These are phyloP conservation scores for Crenuchus spilurus DNA, from an alignment of 2,797 vertebrate species.

Conservation along the genomic window DNA sequence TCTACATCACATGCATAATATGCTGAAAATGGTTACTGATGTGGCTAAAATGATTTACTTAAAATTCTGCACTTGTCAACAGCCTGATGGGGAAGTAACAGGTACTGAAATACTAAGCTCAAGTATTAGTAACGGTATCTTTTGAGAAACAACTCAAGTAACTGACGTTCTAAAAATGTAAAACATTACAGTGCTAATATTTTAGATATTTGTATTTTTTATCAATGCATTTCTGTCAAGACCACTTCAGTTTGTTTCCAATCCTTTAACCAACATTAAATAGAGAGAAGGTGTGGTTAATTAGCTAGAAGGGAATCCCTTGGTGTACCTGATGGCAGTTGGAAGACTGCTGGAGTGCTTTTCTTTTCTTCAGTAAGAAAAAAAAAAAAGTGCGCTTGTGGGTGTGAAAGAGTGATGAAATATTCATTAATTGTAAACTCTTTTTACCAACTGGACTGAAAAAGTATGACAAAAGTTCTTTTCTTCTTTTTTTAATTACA, in stretches of 20 bases:
- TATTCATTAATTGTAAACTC: background rate
- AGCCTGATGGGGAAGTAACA: background rate
- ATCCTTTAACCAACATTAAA: background rate
- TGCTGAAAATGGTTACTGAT: too few relatives aligned
- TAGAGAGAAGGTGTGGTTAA: background rate
- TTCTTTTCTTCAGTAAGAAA: conserved; percentile 46
- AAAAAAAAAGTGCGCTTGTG: conserved; percentile 3
- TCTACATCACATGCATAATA: too few relatives aligned
- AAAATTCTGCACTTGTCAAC: background rate
- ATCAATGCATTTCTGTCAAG: conserved; percentile 45
- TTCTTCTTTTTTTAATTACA: too few relatives aligned
- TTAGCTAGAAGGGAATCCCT: too few relatives aligned
- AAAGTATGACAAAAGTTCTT: background rate
- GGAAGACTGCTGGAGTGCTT: conserved; percentile 51
- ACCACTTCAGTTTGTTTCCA: conserved; percentile 7
- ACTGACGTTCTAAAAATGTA: background rate
- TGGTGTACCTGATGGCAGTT: conserved; percentile 55
- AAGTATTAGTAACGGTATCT: background rate
- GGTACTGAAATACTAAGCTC: background rate
- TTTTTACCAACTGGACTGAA: conserved; percentile 3
- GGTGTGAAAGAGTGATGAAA: background rate
- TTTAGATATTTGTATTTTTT: background rate
- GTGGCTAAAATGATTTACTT: background rate
- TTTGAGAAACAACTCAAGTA: background rate
- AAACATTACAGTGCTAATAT: background rate